Base-by-base conservation (phyloP, 64 coral and sea anemone species). In the Pachyseris speciosa region DNA sequence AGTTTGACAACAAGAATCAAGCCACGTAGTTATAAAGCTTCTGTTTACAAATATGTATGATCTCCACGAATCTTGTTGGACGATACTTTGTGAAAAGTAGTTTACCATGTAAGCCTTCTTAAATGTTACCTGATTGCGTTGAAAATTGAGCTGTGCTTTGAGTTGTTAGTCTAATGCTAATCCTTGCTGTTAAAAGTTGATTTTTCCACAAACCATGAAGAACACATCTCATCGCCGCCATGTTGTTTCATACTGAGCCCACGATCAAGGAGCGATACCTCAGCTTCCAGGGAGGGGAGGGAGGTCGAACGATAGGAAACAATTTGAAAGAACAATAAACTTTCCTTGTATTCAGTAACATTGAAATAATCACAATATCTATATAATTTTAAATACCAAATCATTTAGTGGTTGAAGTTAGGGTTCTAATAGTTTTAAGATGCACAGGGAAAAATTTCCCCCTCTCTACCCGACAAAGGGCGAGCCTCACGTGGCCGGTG, bases 121-220 rank as follows among this genome's bases (percentile, higher is more conserved):
- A 10, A 16, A 61, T 39, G 3, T 80, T 40, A 81, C 77, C 77
- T 81, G 77, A 40, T 59, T 81, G 16, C 25, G 31, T 81, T 60
- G 77, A 61, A 61, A 81, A 58, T 26, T 24, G 37, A 81, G 17
- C 36, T 61, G 19, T 8, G 13, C 52, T 1, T 11, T 81, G 32
- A 63, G 36, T 9, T 61, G 32, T 41, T 27, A 63, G 19, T 38
- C 77, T 81, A 38, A 20, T 26, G 10, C 52, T 39, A 60, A 61
- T 40, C 34, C 53, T 81, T 1, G 55, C 30, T 60, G 34, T 22
- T 81, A 27, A 41, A 39, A 40, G 17, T 26, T 60, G 53, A 61
- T 81, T 81, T 61, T 7, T 63, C 77, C 31, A 58, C 32, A 79
- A 30, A 29, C 29, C 49, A 57, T 11, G n/a, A n/a, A 81, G 7